These are phyloP conservation scores for Neogobius melanostomus DNA, from an alignment of 2,113 vertebrate genomes.

Conservation along the genomic window DNA sequence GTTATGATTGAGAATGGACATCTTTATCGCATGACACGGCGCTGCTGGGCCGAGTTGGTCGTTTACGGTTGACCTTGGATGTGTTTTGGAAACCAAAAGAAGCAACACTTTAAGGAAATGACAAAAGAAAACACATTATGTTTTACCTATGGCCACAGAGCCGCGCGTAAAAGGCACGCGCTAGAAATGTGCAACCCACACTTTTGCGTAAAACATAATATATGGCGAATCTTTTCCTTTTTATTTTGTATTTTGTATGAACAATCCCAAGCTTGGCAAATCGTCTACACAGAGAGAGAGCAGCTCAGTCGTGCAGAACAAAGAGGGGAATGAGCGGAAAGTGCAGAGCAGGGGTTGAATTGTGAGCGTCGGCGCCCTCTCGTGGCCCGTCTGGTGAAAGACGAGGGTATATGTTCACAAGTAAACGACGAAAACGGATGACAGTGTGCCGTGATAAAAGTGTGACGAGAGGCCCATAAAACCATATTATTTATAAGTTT, in stretches of 20 bases:
- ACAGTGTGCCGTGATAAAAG: too few species aligned
- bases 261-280: background rate
- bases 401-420: background rate
- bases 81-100: background rate
- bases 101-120: background rate
- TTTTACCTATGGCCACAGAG: too few species aligned
- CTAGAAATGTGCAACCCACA: too few species aligned
- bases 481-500: too few species aligned
- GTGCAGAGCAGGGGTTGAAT: slow-evolving; percentile 12
- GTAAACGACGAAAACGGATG: background rate
- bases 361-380: slow-evolving; percentile 62
- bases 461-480: background rate
- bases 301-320: background rate
- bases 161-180: background rate
- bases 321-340: background rate
- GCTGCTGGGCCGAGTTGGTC: background rate
- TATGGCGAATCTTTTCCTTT: too few species aligned
- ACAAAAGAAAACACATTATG: background rate
- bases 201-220: background rate
- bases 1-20: slow-evolving; percentile 15
- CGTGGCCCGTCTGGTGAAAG: slow-evolving; percentile 33
- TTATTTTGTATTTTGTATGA: too few species aligned
- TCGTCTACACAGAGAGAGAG: background rate
- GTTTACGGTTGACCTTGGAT: background rate
- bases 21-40: slow-evolving; percentile 5